Evolutionary conservation across 2,113 vertebrate species (phyloP).

Genomic region (Rhinogobius similis): DNA sequence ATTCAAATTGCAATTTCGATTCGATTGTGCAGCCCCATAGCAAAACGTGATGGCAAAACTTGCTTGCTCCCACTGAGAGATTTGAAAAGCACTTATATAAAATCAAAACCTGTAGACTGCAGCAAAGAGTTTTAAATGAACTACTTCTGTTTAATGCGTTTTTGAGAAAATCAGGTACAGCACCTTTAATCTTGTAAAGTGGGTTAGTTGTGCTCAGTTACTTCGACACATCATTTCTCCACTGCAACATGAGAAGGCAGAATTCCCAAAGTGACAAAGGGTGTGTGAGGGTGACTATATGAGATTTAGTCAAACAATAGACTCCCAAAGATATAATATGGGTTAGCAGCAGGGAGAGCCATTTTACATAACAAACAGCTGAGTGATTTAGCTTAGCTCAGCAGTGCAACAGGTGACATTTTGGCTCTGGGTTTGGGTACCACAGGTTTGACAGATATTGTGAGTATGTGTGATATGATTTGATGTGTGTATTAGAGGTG

Average conservation of each 20-base stretch:
- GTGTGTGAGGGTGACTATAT: conserved; percentile 30
- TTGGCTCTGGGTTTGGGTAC: conserved; percentile 40
- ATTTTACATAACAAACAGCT: conserved; percentile 39
- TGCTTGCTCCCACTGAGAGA: too few species aligned
- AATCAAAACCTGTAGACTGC: too few species aligned
- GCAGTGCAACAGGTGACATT: conserved; percentile 28
- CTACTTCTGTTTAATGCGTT: too few species aligned
- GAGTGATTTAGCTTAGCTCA: conserved; percentile 28
- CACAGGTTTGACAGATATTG: conserved; percentile 41
- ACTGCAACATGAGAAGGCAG: background rate
- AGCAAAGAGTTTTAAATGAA: too few species aligned
- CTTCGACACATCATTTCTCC: background rate
- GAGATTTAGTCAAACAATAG: conserved; percentile 21
- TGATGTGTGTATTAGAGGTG: conserved; percentile 40
- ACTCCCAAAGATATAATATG: conserved; percentile 12
- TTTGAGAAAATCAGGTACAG: too few species aligned
- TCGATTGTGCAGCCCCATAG: too few species aligned
- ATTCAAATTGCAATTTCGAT: too few species aligned
- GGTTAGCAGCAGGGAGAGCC: conserved; percentile 17
- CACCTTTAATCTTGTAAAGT: too few species aligned
- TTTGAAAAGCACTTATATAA: too few species aligned
- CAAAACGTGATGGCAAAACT: too few species aligned
- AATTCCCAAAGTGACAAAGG: conserved; percentile 15
- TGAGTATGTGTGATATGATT: conserved; percentile 35
- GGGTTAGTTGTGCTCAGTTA: too few species aligned